These are phyloP conservation scores for Eristalinus aeneus DNA, from an alignment of 2,888 invertebrate species.

Conservation along the genomic window DNA sequence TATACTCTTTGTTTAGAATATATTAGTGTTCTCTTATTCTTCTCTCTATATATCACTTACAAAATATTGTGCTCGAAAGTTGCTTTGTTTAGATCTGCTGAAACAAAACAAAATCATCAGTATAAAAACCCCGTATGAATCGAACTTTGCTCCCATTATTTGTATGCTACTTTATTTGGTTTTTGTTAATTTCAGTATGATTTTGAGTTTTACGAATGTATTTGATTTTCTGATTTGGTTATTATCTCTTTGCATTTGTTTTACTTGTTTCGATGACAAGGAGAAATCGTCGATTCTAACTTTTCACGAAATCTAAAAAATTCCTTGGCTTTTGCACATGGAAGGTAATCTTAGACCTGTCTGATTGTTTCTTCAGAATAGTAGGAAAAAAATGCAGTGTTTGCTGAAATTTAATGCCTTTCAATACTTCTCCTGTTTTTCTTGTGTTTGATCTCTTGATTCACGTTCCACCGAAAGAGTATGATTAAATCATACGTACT, in stretches of 20 bases:
- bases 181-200: not conserved
- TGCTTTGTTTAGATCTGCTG: constrained; percentile 65
- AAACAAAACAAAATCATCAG: constrained; percentile 40
- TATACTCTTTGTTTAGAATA: constrained; percentile 11
- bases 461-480: no score
- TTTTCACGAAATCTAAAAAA: not conserved
- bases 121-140: constrained; percentile 15
- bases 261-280: not conserved
- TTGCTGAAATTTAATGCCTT: no score
- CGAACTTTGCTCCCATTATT: not conserved
- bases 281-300: not conserved
- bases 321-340: no score
- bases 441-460: no score
- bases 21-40: constrained; percentile 11
- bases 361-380: no score
- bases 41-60: constrained; percentile 33
- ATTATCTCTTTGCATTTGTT: not conserved
- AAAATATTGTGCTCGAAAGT: constrained; percentile 70
- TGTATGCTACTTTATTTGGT: constrained; percentile 3
- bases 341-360: no score
- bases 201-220: not conserved
- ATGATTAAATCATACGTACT: no score
- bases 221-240: not conserved
- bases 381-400: no score
- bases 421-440: no score